Evolutionary conservation across 2,888 invertebrate species (phyloP).

Genomic region (Mechanitis messenoides): DNA sequence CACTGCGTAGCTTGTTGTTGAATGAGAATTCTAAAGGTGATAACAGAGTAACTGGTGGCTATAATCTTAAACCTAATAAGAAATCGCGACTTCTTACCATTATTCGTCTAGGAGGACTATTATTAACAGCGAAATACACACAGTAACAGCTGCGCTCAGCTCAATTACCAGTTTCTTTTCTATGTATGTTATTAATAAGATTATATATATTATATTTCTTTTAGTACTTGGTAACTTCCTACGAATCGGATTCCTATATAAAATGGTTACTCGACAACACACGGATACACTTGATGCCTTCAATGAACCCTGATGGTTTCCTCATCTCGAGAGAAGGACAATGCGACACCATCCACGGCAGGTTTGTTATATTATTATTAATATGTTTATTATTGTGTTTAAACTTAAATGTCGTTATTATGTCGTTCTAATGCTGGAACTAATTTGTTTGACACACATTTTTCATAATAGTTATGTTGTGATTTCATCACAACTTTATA

Average conservation of each 20-base stretch:
- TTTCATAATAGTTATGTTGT: not conserved
- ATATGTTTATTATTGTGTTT: not conserved
- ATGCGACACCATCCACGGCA: constrained; percentile 91
- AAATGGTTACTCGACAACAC: constrained; percentile 95
- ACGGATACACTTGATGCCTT: constrained; percentile 96
- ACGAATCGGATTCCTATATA: constrained; percentile 88
- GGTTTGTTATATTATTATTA: constrained; percentile 67
- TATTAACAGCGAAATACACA: too few species aligned
- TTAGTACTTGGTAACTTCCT: constrained; percentile 89
- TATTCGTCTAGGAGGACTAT: too few species aligned
- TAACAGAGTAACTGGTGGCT: too few species aligned
- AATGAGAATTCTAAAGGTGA: too few species aligned
- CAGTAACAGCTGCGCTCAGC: too few species aligned
- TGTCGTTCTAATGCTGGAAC: not conserved
- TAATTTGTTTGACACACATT: not conserved
- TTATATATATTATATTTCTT: constrained; percentile 41
- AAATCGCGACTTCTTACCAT: too few species aligned
- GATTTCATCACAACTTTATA: not conserved
- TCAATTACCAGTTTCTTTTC: too few species aligned
- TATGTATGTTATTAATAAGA: too few species aligned
- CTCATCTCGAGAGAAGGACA: constrained; percentile 92
- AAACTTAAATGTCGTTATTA: not conserved
- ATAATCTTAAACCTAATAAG: too few species aligned
- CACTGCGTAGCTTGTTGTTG: too few species aligned
- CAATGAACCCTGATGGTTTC: constrained; percentile 99